Evolutionary conservation across 2,797 vertebrate genomes (phyloP).

Genomic region (Lepidocolaptes lacrymiger): DNA sequence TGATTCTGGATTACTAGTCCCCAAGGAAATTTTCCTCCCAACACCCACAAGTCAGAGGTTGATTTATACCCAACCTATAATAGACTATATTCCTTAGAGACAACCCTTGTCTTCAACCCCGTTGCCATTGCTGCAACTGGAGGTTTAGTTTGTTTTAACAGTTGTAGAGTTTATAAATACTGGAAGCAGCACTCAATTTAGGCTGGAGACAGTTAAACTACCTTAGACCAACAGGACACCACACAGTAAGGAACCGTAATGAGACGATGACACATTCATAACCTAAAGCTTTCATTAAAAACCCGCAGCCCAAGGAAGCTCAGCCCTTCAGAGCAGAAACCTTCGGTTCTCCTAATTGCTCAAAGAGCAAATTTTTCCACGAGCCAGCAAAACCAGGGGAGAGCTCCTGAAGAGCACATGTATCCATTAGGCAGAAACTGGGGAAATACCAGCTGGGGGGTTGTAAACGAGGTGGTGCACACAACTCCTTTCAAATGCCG

Average conservation of each 20-base stretch:
- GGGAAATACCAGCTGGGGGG: not conserved
- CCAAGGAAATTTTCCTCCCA: conserved; percentile 61
- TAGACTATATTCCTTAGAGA: conserved; percentile 30
- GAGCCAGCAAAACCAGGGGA: not conserved
- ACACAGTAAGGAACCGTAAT: not conserved
- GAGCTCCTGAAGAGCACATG: not conserved
- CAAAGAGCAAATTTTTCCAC: not conserved
- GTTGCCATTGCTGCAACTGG: not conserved
- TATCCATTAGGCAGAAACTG: not conserved
- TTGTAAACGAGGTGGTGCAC: not conserved
- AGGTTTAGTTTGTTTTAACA: conserved; percentile 8
- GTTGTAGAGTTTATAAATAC: conserved; percentile 32
- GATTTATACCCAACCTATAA: conserved; percentile 50
- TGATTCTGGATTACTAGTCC: conserved; percentile 55
- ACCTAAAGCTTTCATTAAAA: conserved; percentile 22
- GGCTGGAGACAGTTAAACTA: conserved; percentile 23
- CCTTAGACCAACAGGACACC: conserved; percentile 4
- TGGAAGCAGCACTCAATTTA: not conserved
- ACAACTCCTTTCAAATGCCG: not conserved
- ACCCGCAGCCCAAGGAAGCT: not conserved
- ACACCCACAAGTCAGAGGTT: conserved; percentile 40
- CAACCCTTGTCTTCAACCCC: not conserved
- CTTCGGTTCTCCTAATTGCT: not conserved
- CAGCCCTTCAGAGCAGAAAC: not conserved
- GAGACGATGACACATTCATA: conserved; percentile 16